Evolutionary conservation across 2,113 vertebrate genomes (phyloP).

Genomic region (Ptyas mucosa): DNA sequence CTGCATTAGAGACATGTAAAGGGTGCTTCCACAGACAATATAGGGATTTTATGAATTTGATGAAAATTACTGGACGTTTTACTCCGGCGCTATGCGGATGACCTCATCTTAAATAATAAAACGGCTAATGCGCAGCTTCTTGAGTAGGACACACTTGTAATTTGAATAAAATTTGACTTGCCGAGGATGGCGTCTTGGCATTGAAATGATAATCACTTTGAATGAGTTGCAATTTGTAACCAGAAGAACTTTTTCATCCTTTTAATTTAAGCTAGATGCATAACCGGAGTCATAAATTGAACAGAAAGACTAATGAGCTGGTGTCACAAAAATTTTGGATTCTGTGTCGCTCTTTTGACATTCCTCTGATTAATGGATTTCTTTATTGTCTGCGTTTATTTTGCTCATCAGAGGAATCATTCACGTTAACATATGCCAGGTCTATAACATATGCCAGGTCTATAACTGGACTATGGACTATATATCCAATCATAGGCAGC

Average conservation of each 20-base stretch:
- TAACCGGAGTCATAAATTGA: conserved; percentile 24
- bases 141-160: conserved; percentile 15
- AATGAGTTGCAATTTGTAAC: conserved; percentile 15
- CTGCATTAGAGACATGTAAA: not conserved
- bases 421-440: not conserved
- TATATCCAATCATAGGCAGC: not conserved
- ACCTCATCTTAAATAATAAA: conserved; percentile 35
- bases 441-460: not conserved
- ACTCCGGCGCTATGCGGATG: conserved; percentile 7
- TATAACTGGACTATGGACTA: not conserved
- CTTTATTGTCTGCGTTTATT: conserved; percentile 8
- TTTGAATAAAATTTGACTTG: conserved; percentile 36
- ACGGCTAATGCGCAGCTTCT: conserved; percentile 17
- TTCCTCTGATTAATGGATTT: conserved; percentile 15
- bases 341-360: conserved; percentile 14
- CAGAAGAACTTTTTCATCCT: not conserved
- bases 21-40: not conserved
- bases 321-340: conserved; percentile 12
- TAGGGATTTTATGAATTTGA: conserved; percentile 17
- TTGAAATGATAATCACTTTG: conserved; percentile 22
- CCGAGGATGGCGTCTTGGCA: not conserved
- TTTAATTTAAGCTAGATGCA: conserved; percentile 1
- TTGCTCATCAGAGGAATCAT: conserved; percentile 12
- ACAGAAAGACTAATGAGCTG: conserved; percentile 10
- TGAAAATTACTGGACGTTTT: conserved; percentile 21